These are phyloP conservation scores for Orthosia incerta DNA, from an alignment of 2,888 invertebrate species.

Conservation along the genomic window DNA sequence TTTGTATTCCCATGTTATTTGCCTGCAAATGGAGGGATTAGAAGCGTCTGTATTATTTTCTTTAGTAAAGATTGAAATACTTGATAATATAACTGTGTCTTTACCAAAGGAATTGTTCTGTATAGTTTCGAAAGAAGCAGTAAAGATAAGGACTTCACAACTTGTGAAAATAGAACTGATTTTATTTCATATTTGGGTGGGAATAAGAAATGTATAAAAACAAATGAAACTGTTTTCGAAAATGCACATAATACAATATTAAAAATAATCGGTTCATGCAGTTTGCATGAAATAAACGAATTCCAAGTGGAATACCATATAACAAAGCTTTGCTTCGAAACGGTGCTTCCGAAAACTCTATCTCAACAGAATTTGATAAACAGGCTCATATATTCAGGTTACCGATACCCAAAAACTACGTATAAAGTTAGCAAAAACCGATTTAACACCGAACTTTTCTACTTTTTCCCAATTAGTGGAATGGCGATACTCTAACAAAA, in stretches of 20 bases:
- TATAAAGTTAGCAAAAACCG: conserved; percentile 13
- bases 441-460: conserved; percentile 23
- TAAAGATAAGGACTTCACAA: conserved; percentile 17
- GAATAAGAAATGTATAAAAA: too few species aligned
- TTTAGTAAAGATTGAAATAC: conserved; percentile 29
- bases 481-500: background rate
- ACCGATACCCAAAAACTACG: background rate
- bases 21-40: conserved; percentile 75
- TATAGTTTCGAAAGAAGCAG: conserved; percentile 11
- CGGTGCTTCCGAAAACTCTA: background rate
- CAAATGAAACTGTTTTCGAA: background rate
- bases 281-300: background rate
- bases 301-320: background rate
- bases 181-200: background rate
- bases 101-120: conserved; percentile 12
- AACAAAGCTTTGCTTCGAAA: background rate
- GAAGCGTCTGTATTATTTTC: conserved; percentile 16
- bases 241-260: background rate
- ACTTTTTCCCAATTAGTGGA: conserved; percentile 44
- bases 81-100: conserved; percentile 24
- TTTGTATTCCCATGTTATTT: conserved; percentile 89
- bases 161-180: background rate
- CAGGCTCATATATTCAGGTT: conserved; percentile 12
- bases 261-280: background rate
- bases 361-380: conserved; percentile 16